phyloP scores from a whole-genome alignment of 2,113 vertebrate species.

The Bombycilla garrulus region DNA sequence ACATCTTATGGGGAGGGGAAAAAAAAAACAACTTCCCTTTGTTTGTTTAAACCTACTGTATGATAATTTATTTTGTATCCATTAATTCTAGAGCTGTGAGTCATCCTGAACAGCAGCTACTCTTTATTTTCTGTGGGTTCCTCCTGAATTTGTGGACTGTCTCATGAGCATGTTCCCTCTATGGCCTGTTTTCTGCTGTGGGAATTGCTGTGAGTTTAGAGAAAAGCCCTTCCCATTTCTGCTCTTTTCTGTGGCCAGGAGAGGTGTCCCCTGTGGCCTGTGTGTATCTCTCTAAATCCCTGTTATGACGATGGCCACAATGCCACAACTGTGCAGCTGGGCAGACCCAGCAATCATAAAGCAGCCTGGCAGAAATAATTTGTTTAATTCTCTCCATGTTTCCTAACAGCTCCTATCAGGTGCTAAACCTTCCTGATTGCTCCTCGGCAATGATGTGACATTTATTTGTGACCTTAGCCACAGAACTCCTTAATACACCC shows the following conservation, averaged over 20 bases:
- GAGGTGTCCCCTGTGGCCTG: not conserved
- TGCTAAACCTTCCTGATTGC: not conserved
- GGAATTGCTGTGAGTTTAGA: not conserved
- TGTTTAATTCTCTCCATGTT: not conserved
- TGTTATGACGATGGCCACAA: not conserved
- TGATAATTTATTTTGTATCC: constrained; percentile 23
- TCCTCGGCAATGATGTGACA: not conserved
- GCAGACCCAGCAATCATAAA: not conserved
- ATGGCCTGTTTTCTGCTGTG: not conserved
- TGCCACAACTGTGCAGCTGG: not conserved
- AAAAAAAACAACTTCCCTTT: not conserved
- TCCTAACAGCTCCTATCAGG: not conserved
- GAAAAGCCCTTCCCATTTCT: not conserved
- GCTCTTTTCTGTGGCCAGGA: not conserved
- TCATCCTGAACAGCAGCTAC: not conserved
- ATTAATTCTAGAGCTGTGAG: constrained; percentile 14
- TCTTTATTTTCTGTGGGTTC: not conserved
- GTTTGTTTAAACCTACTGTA: constrained; percentile 22
- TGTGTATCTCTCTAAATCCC: not conserved
- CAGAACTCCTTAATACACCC: not conserved
- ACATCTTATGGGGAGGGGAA: not conserved
- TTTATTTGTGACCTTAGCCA: not conserved
- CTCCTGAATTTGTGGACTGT: not conserved
- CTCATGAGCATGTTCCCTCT: not conserved
- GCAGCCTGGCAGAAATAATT: not conserved